Percentiles rank a stretch among this genome's conserved stretches.
phyloP scores from a whole-genome alignment of 2,113 vertebrate genomes.

The Nesogale talazaci region DNA sequence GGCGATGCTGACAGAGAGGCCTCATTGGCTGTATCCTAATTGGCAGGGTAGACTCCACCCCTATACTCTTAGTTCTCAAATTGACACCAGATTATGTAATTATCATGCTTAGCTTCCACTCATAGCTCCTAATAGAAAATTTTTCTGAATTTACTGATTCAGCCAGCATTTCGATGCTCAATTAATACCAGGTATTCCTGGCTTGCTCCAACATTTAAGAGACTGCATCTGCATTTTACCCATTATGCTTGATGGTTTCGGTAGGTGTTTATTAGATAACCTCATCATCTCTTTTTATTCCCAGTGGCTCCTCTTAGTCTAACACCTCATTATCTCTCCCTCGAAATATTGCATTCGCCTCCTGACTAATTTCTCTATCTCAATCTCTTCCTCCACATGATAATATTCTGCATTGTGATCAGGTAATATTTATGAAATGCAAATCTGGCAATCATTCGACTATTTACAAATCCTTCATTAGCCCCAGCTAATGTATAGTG shows the following conservation, averaged over 20 bases:
- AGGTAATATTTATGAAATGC: conserved; percentile 62
- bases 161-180: background rate
- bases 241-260: conserved; percentile 49
- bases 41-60: too few relatives aligned
- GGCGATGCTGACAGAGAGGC: too few relatives aligned
- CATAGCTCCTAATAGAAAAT: too few relatives aligned
- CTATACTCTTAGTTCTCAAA: too few relatives aligned
- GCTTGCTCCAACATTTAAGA: conserved; percentile 36
- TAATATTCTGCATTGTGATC: conserved; percentile 62
- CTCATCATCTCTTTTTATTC: conserved; percentile 65
- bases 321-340: conserved; percentile 71
- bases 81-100: too few relatives aligned
- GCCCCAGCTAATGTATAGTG: background rate
- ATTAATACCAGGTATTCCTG: background rate
- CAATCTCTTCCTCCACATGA: background rate
- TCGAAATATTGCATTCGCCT: conserved; percentile 47
- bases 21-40: too few relatives aligned
- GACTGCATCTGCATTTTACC: conserved; percentile 45
- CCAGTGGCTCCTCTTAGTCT: conserved; percentile 57
- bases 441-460: conserved; percentile 56
- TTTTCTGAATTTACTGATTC: conserved; percentile 14
- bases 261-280: conserved; percentile 46
- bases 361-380: conserved; percentile 65
- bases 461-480: conserved; percentile 49
- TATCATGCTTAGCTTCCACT: too few relatives aligned